Evolutionary conservation across 2,888 invertebrate species (phyloP).

Genomic region (Endotricha flammealis): DNA sequence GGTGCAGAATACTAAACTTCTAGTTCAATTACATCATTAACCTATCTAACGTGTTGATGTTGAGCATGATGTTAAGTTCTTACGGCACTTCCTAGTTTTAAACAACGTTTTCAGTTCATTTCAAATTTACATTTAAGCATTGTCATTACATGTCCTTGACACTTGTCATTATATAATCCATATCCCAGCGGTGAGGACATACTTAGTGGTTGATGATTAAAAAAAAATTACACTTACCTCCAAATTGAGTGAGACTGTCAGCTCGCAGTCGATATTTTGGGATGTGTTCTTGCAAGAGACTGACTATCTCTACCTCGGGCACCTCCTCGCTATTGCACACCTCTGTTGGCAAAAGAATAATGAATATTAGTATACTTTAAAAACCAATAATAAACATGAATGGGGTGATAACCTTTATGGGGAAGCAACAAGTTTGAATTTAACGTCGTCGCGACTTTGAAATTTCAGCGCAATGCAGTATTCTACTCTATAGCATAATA

Average conservation of each 20-base stretch:
- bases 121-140: too few species aligned
- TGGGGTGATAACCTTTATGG: constrained; percentile 39
- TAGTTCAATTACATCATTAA: too few species aligned
- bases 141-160: too few species aligned
- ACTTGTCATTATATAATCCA: too few species aligned
- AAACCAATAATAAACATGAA: constrained; percentile 22
- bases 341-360: constrained; percentile 80
- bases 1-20: too few species aligned
- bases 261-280: constrained; percentile 96
- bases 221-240: constrained; percentile 86
- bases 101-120: too few species aligned
- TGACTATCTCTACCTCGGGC: constrained; percentile 97
- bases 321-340: constrained; percentile 94
- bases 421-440: constrained; percentile 48
- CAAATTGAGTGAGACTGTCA: constrained; percentile 94
- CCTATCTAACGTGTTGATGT: too few species aligned
- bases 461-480: constrained; percentile 46
- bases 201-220: too few species aligned
- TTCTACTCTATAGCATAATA: constrained; percentile 27
- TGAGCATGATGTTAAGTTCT: too few species aligned
- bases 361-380: constrained; percentile 11
- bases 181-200: too few species aligned
- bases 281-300: constrained; percentile 95
- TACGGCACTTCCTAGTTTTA: too few species aligned
- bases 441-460: constrained; percentile 47